Evolutionary conservation across 1,140 invertebrate genomes (phyloP), one percentile per base, ranked within the genome.

Genomic region (Temnothorax curvispinosus): DNA sequence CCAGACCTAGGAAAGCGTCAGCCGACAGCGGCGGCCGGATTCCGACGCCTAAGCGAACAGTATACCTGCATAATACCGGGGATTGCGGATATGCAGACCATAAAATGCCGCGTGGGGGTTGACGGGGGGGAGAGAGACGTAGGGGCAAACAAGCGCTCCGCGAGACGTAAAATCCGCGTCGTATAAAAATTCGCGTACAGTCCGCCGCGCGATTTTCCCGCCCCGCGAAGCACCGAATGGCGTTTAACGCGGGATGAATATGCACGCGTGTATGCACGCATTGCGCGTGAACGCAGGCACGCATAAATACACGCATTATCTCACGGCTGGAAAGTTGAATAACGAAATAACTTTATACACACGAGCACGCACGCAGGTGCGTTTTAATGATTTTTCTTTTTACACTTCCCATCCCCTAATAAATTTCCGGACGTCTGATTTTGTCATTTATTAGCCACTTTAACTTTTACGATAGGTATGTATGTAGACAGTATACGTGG

Each of bases 1-100:
- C 64, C 6, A 58, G 47, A 56, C 38, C 0, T 32, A 50, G 69
- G 77, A 76, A 62, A 81, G 62, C 67, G 41, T 64, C 41, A 56
- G 56, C 8, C 21, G 77, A 54, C 77, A 72, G 56, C 1, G 11
- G 15, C 38, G 41, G 85, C 72, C 77, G 87, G 88, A 87, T 90
- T 62, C 54, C 80, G 80, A 62, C 75, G 84, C 75, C 86, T 90
- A 88, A 88, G 84, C 88, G 90, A 88, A 91, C 82, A 82, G 82
- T 85, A 77, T 78, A 88, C 82, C 88, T 56, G 88, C 88, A 85
- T 85, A 87, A 87, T 85, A 87, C 90, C 75, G 78, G 88, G 92
- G 92, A 91, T 92, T 92, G 90, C 89, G 87, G 89, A 88, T 90
- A 91, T 85, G 88, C 91, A 75, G 90, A 88, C 89, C 87, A 93